Evolutionary conservation across 2,797 vertebrate species (phyloP).

Genomic region (Phoeniculus purpureus): DNA sequence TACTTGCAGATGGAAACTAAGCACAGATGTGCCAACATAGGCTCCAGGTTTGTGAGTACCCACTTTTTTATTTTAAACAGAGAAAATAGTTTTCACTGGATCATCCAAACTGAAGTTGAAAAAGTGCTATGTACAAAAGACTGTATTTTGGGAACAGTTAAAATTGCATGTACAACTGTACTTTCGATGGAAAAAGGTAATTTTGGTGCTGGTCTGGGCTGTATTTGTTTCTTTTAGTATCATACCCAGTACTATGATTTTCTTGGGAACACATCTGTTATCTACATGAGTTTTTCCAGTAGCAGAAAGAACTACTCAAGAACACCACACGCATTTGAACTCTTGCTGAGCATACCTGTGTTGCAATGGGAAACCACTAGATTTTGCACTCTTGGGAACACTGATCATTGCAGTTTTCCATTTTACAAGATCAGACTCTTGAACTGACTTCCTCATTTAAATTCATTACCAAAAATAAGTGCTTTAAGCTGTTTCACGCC

Average conservation of each 20-base stretch:
- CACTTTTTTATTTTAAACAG: constrained; percentile 9
- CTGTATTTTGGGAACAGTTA: background rate
- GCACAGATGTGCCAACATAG: background rate
- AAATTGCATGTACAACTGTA: background rate
- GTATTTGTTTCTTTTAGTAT: background rate
- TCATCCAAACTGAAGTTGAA: background rate
- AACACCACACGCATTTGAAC: background rate
- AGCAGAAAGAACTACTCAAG: background rate
- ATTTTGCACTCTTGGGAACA: background rate
- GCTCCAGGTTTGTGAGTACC: background rate
- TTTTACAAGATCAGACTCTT: background rate
- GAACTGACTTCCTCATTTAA: background rate
- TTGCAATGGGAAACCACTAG: background rate
- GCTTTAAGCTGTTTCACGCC: background rate
- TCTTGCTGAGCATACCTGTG: fast-evolving
- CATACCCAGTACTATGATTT: background rate
- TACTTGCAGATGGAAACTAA: constrained; percentile 14
- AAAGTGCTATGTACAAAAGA: background rate
- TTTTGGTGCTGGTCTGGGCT: background rate
- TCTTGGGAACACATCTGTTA: background rate
- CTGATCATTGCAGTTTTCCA: background rate
- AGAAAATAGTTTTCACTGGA: constrained; percentile 10
- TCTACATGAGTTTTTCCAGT: background rate
- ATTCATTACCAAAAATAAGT: background rate
- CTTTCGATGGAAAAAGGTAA: background rate